These are phyloP conservation scores for Arothron firmamentum DNA, from an alignment of 2,113 vertebrate species.

Conservation along the genomic window DNA sequence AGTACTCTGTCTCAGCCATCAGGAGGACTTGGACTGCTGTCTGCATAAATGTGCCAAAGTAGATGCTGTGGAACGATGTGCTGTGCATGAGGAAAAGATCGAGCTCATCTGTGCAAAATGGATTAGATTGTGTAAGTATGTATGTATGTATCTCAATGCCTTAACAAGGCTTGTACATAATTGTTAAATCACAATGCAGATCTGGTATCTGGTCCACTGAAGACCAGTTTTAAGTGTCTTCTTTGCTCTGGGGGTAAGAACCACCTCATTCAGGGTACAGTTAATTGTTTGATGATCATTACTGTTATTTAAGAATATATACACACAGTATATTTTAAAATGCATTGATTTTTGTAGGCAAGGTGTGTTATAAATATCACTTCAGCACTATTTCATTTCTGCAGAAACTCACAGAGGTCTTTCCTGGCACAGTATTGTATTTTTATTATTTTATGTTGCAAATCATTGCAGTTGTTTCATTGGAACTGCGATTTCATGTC, in stretches of 20 bases:
- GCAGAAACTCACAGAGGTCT: conserved; percentile 48
- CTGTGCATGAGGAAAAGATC: conserved; percentile 22
- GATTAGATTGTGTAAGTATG: conserved; percentile 46
- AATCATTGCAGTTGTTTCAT: conserved; percentile 54
- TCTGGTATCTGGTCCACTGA: conserved; percentile 63
- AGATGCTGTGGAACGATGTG: conserved; percentile 29
- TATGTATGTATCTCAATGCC: conserved; percentile 35
- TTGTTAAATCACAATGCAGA: conserved; percentile 57
- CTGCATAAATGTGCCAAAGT: conserved; percentile 66
- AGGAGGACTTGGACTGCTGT: conserved; percentile 19
- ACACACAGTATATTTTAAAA: conserved; percentile 34
- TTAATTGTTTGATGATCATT: conserved; percentile 45
- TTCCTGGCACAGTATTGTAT: conserved; percentile 67
- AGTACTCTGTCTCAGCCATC: conserved; percentile 9
- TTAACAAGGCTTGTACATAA: conserved; percentile 60
- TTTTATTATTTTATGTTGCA: conserved; percentile 52
- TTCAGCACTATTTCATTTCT: conserved; percentile 41
- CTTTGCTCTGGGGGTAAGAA: conserved; percentile 50
- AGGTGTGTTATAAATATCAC: conserved; percentile 54
- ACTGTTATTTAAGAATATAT: conserved; percentile 57
- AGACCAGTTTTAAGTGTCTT: conserved; percentile 67
- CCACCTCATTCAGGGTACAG: conserved; percentile 59
- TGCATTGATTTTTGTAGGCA: conserved; percentile 57
- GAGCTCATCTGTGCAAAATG: conserved; percentile 28
- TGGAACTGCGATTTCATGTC: conserved; percentile 52